Evolutionary conservation across 1,140 invertebrate species (phyloP).

Genomic region (Drosophila ficusphila): DNA sequence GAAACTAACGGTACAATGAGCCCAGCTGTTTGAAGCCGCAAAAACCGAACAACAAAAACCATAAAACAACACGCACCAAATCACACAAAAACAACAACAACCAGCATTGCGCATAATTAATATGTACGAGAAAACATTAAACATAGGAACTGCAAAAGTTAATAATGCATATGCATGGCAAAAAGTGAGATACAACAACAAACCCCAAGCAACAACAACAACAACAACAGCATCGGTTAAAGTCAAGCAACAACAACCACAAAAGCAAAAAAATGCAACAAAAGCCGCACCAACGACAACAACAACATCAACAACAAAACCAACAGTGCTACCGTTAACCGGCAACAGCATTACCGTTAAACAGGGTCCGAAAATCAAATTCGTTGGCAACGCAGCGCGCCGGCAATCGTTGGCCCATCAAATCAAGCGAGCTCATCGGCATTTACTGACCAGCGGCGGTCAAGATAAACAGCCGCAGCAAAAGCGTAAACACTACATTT

Average conservation of each 20-base stretch:
- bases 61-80: constrained; percentile 64
- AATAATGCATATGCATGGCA: constrained; percentile 82
- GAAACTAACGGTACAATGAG: constrained; percentile 66
- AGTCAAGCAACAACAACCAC: constrained; percentile 25
- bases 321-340: constrained; percentile 16
- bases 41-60: constrained; percentile 2
- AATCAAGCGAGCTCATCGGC: constrained; percentile 80
- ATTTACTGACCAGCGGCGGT: constrained; percentile 76
- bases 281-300: constrained; percentile 10
- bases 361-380: constrained; percentile 42
- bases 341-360: constrained; percentile 28
- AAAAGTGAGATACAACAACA: constrained; percentile 77
- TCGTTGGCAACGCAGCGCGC: constrained; percentile 59
- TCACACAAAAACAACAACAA: constrained; percentile 54
- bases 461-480: constrained; percentile 62
- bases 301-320: constrained; percentile 8
- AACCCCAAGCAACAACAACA: constrained; percentile 37
- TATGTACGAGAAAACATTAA: constrained; percentile 79
- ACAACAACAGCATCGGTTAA: constrained; percentile 27
- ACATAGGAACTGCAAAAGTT: constrained; percentile 76
- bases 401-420: constrained; percentile 71
- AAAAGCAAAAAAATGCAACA: constrained; percentile 45
- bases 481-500: constrained; percentile 46
- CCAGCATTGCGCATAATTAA: constrained; percentile 56
- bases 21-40: constrained; percentile 57